Conservation (phyloP, 2,888 invertebrate species). For the Rhyacophila evoluta region DNA sequence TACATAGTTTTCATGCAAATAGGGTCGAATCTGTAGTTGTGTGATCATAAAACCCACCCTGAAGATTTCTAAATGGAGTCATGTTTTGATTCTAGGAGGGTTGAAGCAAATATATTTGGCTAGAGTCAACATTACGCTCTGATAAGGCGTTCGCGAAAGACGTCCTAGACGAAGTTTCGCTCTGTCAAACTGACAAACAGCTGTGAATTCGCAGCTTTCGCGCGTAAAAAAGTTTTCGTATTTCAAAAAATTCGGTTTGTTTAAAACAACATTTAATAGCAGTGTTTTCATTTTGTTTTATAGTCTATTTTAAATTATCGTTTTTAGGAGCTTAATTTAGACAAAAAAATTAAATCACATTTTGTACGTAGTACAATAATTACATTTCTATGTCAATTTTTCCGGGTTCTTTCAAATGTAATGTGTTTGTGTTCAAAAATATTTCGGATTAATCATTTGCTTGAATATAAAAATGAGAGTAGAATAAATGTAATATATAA, state of each 20-base stretch:
- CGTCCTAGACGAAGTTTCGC: not conserved
- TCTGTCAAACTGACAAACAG: not conserved
- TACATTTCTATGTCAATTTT: too few relatives aligned
- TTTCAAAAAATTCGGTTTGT: not conserved
- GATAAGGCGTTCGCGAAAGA: conserved; percentile 2
- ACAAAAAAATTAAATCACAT: too few relatives aligned
- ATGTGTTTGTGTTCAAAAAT: too few relatives aligned
- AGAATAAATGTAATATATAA: too few relatives aligned
- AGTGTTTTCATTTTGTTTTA: not conserved
- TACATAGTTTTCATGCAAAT: too few relatives aligned
- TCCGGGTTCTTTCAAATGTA: too few relatives aligned
- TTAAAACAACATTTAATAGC: not conserved
- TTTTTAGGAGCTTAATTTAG: too few relatives aligned
- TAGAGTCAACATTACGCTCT: not conserved
- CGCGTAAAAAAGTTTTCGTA: not conserved
- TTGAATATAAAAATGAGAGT: too few relatives aligned
- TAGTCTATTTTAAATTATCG: too few relatives aligned
- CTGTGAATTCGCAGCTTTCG: not conserved
- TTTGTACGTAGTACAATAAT: too few relatives aligned
- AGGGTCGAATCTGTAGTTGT: not conserved
- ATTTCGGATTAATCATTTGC: too few relatives aligned
- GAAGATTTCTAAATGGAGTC: not conserved
- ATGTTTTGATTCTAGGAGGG: conserved; percentile 6
- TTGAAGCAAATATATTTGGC: not conserved
- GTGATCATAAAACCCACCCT: not conserved